These are phyloP conservation scores for Peribatodes rhomboidaria DNA, from an alignment of 2,888 invertebrate genomes.

Conservation along the genomic window DNA sequence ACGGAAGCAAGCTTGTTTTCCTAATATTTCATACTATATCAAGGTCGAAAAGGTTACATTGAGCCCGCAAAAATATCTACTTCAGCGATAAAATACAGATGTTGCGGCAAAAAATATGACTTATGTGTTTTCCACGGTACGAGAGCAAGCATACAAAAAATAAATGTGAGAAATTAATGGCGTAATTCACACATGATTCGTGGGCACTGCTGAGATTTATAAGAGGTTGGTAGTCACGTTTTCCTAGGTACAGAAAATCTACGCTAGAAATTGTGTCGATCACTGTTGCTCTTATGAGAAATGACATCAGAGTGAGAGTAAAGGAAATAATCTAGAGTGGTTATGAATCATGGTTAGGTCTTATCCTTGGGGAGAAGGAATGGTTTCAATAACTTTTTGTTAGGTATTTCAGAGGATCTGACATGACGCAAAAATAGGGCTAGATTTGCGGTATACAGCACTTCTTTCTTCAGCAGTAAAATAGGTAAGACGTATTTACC, in stretches of 20 bases:
- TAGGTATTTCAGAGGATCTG: conserved; percentile 1
- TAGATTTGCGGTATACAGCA: neutral
- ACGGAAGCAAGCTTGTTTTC: conserved; percentile 31
- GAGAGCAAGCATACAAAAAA: conserved; percentile 44
- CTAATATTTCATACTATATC: conserved; percentile 38
- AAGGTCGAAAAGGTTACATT: conserved; percentile 40
- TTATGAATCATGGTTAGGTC: neutral
- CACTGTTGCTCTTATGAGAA: neutral
- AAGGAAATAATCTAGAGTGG: neutral
- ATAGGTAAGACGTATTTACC: neutral
- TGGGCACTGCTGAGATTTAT: conserved; percentile 39
- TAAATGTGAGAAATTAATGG: conserved; percentile 44
- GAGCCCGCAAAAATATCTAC: conserved; percentile 39
- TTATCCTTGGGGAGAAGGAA: conserved; percentile 9
- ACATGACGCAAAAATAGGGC: neutral
- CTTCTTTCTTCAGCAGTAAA: neutral
- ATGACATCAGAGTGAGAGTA: neutral
- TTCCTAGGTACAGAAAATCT: conserved; percentile 9
- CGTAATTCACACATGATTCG: conserved; percentile 45
- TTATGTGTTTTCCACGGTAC: conserved; percentile 45
- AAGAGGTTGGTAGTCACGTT: conserved; percentile 32
- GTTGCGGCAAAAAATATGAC: conserved; percentile 47
- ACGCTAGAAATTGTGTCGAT: neutral
- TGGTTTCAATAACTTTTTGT: conserved; percentile 11
- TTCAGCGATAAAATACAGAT: conserved; percentile 47